phyloP scores from a whole-genome alignment of 37 sponge, comb jelly and placozoan genomes.

The Spongia lamella region DNA sequence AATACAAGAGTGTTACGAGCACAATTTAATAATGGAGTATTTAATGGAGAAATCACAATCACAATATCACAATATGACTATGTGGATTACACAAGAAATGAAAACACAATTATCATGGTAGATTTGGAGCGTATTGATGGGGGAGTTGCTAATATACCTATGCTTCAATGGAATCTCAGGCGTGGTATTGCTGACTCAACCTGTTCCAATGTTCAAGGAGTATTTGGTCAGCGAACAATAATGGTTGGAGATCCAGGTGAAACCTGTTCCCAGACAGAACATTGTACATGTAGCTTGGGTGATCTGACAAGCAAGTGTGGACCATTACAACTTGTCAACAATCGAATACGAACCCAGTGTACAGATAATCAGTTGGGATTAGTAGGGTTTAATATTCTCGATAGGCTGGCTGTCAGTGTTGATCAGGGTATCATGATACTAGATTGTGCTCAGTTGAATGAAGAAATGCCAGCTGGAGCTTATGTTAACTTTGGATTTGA shows the following conservation, averaged over 20 bases:
- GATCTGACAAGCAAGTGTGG: constrained; percentile 63
- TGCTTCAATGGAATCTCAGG: constrained; percentile 18
- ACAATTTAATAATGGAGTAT: not conserved
- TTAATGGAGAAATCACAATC: constrained; percentile 46
- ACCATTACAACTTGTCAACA: constrained; percentile 1
- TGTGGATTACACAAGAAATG: constrained; percentile 15
- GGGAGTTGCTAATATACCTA: not conserved
- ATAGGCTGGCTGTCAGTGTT: not conserved
- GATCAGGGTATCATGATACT: not conserved
- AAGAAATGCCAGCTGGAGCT: constrained; percentile 16
- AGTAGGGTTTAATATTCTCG: not conserved
- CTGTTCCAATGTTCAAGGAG: not conserved
- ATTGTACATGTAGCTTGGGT: constrained; percentile 39
- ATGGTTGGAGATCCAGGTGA: not conserved
- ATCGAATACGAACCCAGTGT: constrained; percentile 27
- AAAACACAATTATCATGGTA: constrained; percentile 26
- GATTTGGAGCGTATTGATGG: constrained; percentile 39
- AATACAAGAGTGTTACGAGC: too few relatives aligned
- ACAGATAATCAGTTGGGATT: constrained; percentile 55
- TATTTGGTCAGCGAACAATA: not conserved
- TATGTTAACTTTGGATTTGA: constrained; percentile 1
- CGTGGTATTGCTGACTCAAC: not conserved
- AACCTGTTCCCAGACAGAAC: constrained; percentile 9
- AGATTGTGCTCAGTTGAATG: constrained; percentile 28
- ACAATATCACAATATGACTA: constrained; percentile 11